Conservation (phyloP, 2,888 invertebrate genomes). For the Drosophila birchii region DNA sequence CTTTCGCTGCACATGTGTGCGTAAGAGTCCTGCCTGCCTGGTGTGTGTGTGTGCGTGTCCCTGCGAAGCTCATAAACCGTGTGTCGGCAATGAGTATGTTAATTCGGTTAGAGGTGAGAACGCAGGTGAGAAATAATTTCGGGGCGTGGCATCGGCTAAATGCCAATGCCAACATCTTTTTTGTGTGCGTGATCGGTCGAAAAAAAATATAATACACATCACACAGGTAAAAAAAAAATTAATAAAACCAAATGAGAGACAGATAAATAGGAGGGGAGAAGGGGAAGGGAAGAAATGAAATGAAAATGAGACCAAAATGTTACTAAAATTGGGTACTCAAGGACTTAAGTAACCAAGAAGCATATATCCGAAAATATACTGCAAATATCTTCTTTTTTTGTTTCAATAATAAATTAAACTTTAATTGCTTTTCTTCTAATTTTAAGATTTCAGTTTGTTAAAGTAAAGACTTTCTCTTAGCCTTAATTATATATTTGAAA, state of each 20-base stretch:
- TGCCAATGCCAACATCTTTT: slow-evolving; percentile 22
- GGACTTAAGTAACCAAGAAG: not conserved
- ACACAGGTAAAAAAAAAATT: not conserved
- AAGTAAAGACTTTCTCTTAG: too few relatives aligned
- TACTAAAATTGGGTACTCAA: slow-evolving; percentile 6
- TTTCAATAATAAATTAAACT: too few relatives aligned
- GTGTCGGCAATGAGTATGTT: slow-evolving; percentile 70
- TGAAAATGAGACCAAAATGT: not conserved
- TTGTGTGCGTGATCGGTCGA: slow-evolving; percentile 31
- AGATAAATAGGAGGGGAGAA: not conserved
- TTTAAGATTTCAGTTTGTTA: too few relatives aligned
- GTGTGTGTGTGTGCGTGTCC: slow-evolving; percentile 60
- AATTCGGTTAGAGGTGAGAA: slow-evolving; percentile 53
- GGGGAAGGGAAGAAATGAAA: not conserved
- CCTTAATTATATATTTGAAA: too few relatives aligned
- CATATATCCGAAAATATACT: not conserved
- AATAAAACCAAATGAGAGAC: not conserved
- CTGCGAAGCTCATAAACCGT: slow-evolving; percentile 62
- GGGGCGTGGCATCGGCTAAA: slow-evolving; percentile 59
- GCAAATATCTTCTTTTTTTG: not conserved
- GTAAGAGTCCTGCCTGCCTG: slow-evolving; percentile 6
- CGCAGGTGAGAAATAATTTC: slow-evolving; percentile 65
- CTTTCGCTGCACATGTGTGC: slow-evolving; percentile 51
- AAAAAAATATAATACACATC: not conserved
- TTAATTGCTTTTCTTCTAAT: too few relatives aligned